A percentile compares a stretch with the other conserved stretches of the same genome.
Conservation (phyloP, 2,113 vertebrate species). For the Pteronura brasiliensis region DNA sequence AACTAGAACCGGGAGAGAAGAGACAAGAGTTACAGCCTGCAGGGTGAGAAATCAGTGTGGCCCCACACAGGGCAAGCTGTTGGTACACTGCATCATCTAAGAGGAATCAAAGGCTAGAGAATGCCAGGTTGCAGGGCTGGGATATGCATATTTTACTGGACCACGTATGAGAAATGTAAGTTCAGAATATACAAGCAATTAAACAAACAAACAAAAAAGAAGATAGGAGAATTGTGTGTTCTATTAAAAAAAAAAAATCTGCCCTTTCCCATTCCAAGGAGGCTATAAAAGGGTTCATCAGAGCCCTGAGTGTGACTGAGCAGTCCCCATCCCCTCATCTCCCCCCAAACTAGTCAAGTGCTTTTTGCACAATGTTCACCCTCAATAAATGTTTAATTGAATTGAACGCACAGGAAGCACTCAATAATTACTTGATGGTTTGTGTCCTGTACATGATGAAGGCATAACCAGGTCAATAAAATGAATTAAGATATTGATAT, state of each 20-base stretch:
- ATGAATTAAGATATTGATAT: background rate
- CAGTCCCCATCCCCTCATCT: background rate
- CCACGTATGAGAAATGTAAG: background rate
- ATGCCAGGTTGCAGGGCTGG: background rate
- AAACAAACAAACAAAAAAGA: background rate
- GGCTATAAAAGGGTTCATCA: background rate
- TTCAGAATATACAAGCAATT: background rate
- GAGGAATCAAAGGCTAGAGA: background rate
- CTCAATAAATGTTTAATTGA: background rate
- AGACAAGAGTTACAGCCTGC: slow-evolving; percentile 53
- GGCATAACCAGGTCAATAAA: background rate
- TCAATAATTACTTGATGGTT: background rate
- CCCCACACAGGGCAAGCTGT: background rate
- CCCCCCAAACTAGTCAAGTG: background rate
- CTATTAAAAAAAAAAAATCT: background rate
- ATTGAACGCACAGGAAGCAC: background rate
- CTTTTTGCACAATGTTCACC: background rate
- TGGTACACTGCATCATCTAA: background rate
- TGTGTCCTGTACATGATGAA: background rate
- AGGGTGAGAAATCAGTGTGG: background rate
- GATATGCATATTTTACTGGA: background rate
- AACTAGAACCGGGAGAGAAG: slow-evolving; percentile 59
- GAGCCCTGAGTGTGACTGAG: background rate
- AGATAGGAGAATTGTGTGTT: background rate
- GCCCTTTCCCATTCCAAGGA: background rate